A percentile compares a stretch with the other conserved stretches of the same genome.
Conservation (phyloP, 2,113 vertebrate species). For the Leucoraja erinaceus region DNA sequence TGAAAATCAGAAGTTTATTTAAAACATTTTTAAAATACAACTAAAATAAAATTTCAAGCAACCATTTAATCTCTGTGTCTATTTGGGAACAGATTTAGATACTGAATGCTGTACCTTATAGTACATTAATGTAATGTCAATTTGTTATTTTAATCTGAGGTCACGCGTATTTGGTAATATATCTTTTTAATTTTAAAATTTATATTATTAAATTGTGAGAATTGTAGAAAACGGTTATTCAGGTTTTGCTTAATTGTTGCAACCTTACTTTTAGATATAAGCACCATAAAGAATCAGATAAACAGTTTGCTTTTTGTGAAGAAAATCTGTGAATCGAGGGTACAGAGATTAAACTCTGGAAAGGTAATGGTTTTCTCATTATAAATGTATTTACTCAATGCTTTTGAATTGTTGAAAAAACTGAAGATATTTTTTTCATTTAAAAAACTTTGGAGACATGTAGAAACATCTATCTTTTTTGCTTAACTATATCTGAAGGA, state of each 20-base stretch:
- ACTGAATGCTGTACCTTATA: background rate
- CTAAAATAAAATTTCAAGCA: background rate
- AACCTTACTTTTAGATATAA: slow-evolving; percentile 77
- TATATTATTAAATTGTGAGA: background rate
- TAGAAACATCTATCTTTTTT: background rate
- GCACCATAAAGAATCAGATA: slow-evolving; percentile 98
- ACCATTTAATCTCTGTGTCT: background rate
- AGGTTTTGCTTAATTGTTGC: background rate
- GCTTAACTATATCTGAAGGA: background rate
- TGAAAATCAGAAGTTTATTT: background rate
- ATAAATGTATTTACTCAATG: slow-evolving; percentile 17
- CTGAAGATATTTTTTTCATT: background rate
- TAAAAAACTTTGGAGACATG: background rate
- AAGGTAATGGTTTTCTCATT: slow-evolving; percentile 69
- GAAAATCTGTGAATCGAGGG: slow-evolving; percentile 97
- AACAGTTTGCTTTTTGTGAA: slow-evolving; percentile 98
- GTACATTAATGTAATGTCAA: background rate
- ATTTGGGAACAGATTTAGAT: background rate
- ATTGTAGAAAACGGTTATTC: background rate
- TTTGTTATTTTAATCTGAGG: background rate
- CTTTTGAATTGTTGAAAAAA: background rate
- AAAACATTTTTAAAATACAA: background rate
- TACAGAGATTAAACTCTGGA: slow-evolving; percentile 91
- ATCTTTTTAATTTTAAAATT: slow-evolving; percentile 1
- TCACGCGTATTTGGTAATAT: background rate